Conservation (phyloP, 2,888 invertebrate genomes). For the Drosophila neotestacea region DNA sequence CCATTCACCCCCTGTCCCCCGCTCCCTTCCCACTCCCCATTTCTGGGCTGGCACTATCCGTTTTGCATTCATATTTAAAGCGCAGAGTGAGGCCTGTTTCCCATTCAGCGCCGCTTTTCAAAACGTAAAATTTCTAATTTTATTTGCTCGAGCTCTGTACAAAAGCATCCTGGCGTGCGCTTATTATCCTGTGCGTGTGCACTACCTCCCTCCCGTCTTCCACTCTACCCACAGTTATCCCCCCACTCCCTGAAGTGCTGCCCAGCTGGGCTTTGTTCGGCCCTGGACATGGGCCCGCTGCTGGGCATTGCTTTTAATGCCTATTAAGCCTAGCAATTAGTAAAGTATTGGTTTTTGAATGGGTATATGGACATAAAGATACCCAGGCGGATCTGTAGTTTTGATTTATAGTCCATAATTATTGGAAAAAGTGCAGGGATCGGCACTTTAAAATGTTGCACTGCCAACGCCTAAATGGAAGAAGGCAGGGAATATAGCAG, state of each 20-base stretch:
- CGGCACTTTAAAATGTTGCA: slow-evolving; percentile 30
- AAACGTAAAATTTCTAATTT: slow-evolving; percentile 80
- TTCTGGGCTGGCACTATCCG: slow-evolving; percentile 25
- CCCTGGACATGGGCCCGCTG: slow-evolving; percentile 59
- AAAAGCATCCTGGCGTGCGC: slow-evolving; percentile 79
- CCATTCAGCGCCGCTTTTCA: slow-evolving; percentile 63
- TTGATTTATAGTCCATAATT: slow-evolving; percentile 66
- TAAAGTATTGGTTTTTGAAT: slow-evolving; percentile 76
- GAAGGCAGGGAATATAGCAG: not conserved
- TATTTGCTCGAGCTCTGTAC: slow-evolving; percentile 74
- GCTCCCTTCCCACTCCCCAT: not conserved
- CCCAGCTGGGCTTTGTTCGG: slow-evolving; percentile 70
- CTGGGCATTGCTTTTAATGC: slow-evolving; percentile 78
- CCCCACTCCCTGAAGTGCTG: slow-evolving; percentile 20
- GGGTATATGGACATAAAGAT: slow-evolving; percentile 34
- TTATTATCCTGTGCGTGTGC: slow-evolving; percentile 76
- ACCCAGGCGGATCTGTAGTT: slow-evolving; percentile 26
- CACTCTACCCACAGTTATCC: not conserved
- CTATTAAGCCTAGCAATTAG: slow-evolving; percentile 77
- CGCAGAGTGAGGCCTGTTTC: slow-evolving; percentile 39
- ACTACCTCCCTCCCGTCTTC: slow-evolving; percentile 5
- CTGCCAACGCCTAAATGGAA: not conserved
- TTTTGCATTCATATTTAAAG: slow-evolving; percentile 75
- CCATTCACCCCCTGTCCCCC: slow-evolving; percentile 2
- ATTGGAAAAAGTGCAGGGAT: slow-evolving; percentile 39